Percentiles rank a stretch among this genome's conserved stretches.
phyloP scores from a whole-genome alignment of 2,797 vertebrate species.

The Peromyscus nudipes region DNA sequence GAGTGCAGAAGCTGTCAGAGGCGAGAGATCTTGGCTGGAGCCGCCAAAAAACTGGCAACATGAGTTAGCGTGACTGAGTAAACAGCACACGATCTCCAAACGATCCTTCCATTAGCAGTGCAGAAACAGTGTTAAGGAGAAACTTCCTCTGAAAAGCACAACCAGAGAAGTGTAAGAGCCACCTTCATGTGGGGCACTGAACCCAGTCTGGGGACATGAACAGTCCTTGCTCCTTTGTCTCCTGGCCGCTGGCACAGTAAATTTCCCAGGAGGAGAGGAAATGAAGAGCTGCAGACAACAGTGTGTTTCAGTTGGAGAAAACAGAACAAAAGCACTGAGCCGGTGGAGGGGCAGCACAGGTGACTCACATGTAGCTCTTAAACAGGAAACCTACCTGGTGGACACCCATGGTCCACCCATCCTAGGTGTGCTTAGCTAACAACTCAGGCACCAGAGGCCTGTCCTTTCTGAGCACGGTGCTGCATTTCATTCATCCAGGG shows the following conservation, averaged over 20 bases:
- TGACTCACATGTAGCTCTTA: rapidly evolving
- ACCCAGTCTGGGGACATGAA: not conserved
- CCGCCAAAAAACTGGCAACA: constrained; percentile 96
- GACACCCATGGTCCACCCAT: rapidly evolving
- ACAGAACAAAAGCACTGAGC: not conserved
- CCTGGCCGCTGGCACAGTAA: constrained; percentile 75
- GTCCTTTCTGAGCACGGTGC: not conserved
- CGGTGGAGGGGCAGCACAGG: not conserved
- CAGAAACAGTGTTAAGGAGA: constrained; percentile 79
- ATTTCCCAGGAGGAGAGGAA: constrained; percentile 64
- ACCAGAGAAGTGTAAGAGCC: constrained; percentile 78
- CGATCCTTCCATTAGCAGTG: constrained; percentile 84
- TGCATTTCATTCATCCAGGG: not conserved
- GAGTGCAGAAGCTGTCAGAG: constrained; percentile 93
- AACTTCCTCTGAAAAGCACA: constrained; percentile 84
- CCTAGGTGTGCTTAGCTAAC: rapidly evolving
- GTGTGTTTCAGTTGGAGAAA: not conserved
- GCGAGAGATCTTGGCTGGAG: constrained; percentile 94
- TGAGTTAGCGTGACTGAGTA: constrained; percentile 91
- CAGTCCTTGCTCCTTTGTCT: constrained; percentile 77
- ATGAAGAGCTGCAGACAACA: not conserved
- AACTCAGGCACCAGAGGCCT: rapidly evolving
- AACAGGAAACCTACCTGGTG: rapidly evolving
- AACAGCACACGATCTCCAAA: constrained; percentile 91
- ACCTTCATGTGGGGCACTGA: not conserved